A percentile compares a stretch with the other conserved stretches of the same genome.
Evolutionary conservation across 2,888 invertebrate species (phyloP).

Genomic region (Pyrocoelia pectoralis): DNA sequence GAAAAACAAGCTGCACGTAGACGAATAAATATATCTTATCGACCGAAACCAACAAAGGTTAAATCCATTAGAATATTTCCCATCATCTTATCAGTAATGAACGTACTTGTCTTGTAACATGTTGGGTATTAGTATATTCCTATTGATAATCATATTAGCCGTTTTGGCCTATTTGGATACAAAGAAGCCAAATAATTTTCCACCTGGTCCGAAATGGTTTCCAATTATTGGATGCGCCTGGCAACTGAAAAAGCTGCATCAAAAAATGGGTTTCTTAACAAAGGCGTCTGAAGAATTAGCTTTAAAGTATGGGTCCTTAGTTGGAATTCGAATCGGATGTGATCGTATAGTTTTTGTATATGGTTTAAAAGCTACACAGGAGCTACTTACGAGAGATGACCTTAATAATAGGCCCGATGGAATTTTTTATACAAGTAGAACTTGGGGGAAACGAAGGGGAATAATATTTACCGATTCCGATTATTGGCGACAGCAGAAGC

Average conservation of each 20-base stretch:
- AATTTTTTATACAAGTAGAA: slow-evolving; percentile 78
- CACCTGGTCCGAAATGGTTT: slow-evolving; percentile 83
- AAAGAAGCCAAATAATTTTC: slow-evolving; percentile 78
- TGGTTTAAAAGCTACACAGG: slow-evolving; percentile 72
- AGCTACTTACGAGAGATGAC: slow-evolving; percentile 78
- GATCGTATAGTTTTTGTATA: slow-evolving; percentile 78
- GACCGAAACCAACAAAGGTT: no score
- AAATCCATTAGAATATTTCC: no score
- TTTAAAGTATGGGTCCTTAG: slow-evolving; percentile 67
- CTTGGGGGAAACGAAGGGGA: slow-evolving; percentile 78
- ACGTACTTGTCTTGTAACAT: no score
- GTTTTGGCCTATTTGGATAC: slow-evolving; percentile 69
- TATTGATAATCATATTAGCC: no score
- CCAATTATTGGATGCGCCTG: slow-evolving; percentile 79
- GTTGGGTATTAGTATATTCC: no score
- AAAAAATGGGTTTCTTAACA: slow-evolving; percentile 73
- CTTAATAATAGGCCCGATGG: slow-evolving; percentile 82
- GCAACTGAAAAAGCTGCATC: slow-evolving; percentile 69
- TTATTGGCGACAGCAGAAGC: slow-evolving; percentile 71
- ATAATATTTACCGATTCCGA: slow-evolving; percentile 74
- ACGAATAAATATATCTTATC: no score
- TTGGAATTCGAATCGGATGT: slow-evolving; percentile 80
- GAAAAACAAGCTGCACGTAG: no score
- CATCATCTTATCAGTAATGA: no score
- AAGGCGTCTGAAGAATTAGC: slow-evolving; percentile 72